These are phyloP conservation scores for Athrips mouffetella DNA, from an alignment of 2,888 invertebrate genomes.

Conservation along the genomic window DNA sequence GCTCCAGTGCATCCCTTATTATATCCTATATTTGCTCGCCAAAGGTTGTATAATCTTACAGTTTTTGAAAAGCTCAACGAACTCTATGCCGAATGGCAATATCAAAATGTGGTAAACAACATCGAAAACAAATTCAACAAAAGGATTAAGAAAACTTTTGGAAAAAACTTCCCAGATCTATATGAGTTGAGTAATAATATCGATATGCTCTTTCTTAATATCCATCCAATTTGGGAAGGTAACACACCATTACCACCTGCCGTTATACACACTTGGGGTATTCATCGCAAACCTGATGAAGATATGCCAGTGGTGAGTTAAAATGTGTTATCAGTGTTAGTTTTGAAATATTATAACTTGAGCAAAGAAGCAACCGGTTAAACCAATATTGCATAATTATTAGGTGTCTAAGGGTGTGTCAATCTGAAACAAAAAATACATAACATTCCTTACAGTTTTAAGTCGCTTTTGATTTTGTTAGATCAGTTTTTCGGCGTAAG, in stretches of 20 bases:
- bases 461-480: no score
- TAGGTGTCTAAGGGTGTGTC: no score
- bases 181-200: conserved; percentile 26
- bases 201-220: conserved; percentile 40
- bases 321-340: no score
- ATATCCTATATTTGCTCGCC: conserved; percentile 25
- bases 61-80: conserved; percentile 28
- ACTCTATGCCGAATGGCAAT: conserved; percentile 14
- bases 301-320: conserved; percentile 36
- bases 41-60: conserved; percentile 26
- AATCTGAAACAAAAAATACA: no score
- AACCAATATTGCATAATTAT: no score
- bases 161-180: conserved; percentile 24
- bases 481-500: no score
- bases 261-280: conserved; percentile 41
- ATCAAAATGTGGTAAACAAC: no score
- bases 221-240: conserved; percentile 41
- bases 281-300: conserved; percentile 34
- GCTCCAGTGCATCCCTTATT: conserved; percentile 37
- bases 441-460: no score
- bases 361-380: no score
- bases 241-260: conserved; percentile 40
- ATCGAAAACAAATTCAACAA: no score
- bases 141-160: conserved; percentile 23
- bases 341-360: no score